These are phyloP conservation scores for Cetonia aurata DNA, from an alignment of 2,888 invertebrate species.

Conservation along the genomic window DNA sequence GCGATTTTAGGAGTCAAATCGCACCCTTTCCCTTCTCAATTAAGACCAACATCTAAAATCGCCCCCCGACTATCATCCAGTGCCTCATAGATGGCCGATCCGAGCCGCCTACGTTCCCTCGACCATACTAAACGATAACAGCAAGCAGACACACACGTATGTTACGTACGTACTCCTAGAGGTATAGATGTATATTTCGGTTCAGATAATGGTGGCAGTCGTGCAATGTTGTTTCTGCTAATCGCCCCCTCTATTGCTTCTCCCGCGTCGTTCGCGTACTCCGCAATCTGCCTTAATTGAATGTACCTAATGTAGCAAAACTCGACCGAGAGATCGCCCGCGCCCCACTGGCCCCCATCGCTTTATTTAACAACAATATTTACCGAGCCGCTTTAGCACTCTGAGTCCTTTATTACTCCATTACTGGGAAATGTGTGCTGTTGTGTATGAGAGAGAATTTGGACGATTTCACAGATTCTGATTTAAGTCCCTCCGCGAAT, in stretches of 20 bases:
- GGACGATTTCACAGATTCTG: too few species aligned
- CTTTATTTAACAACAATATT: slow-evolving; percentile 39
- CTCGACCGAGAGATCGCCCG: not conserved
- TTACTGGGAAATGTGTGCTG: too few species aligned
- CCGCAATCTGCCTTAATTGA: slow-evolving; percentile 45
- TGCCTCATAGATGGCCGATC: slow-evolving; percentile 15
- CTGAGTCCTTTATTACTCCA: slow-evolving; percentile 8
- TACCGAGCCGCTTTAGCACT: slow-evolving; percentile 27
- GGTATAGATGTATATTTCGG: slow-evolving; percentile 35
- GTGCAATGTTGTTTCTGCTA: slow-evolving; percentile 43
- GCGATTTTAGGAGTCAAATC: too few species aligned
- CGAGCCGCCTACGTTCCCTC: slow-evolving; percentile 4
- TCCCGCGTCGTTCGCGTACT: slow-evolving; percentile 30
- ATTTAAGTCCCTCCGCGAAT: too few species aligned
- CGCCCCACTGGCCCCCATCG: not conserved
- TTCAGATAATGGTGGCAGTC: slow-evolving; percentile 34
- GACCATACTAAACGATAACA: slow-evolving; percentile 32
- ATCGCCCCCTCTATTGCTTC: slow-evolving; percentile 42
- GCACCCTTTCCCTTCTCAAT: not conserved
- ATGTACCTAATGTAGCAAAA: slow-evolving; percentile 39
- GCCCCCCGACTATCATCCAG: slow-evolving; percentile 7
- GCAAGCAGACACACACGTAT: not conserved
- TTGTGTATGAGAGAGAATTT: too few species aligned
- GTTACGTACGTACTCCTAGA: slow-evolving; percentile 1
- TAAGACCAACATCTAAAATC: slow-evolving; percentile 5